Evolutionary conservation across 2,113 vertebrate species (phyloP), one percentile per base, ranked within the genome.

Genomic region (Microtus ochrogaster): DNA sequence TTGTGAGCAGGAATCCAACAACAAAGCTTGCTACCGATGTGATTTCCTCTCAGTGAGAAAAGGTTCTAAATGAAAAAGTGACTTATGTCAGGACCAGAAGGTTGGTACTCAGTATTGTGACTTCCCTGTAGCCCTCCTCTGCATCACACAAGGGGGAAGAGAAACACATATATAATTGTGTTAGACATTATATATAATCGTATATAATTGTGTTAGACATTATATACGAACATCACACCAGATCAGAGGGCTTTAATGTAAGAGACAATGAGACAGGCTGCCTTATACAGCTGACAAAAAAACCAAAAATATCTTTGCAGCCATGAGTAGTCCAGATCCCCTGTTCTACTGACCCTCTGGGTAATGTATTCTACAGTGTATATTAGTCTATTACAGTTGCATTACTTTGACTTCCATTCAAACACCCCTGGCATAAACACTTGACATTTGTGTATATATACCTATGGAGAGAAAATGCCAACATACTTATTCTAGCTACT

Each of bases 191-290:
- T n/a, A n/a, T n/a, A n/a, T n/a, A n/a, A n/a, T n/a, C n/a, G n/a
- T n/a, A n/a, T n/a, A 21, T 0, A 28, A 12, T 30, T 10, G 10
- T 7, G 7, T 65, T 39, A n/a, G 2, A 39, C 1, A 79, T 28
- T 8, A 65, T 26, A 41, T 73, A 8, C 7, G 0, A 66, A 28
- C 3, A 39, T 24, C 24, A 8, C 7, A 66, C 47, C 8, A 66
- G 2, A n/a, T 21, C 30, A 78, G 7, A 49, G 1, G 4, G 33
- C 33, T n/a, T 33, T 16, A 90, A 65, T 44, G 10, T 65, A 12
- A 78, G 73, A 36, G 8, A 4, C 41, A 49, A 11, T 14, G 72
- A 41, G 19, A 6, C 14, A 65, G 44, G 30, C 28, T 78, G 2
- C 22, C 22, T 47, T 44, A 39, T 30, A 1, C 11, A 22, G 19